Conservation (phyloP, 1,140 invertebrate species). For the Rhagoletis pomonella region DNA sequence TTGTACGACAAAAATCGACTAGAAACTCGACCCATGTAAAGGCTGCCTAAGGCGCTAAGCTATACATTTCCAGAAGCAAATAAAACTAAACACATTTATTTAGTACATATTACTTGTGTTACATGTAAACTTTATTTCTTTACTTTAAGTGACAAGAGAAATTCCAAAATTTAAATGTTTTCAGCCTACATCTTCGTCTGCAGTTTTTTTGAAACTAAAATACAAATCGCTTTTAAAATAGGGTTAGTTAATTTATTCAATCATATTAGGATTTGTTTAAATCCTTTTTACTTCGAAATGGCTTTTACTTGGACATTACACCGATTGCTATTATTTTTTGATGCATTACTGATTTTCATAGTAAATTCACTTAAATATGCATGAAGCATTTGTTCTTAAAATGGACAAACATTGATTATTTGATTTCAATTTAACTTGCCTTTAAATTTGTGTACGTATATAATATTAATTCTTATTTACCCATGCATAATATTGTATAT, state of each 20-base stretch:
- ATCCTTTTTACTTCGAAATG: neutral
- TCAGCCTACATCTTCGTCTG: slow-evolving; percentile 1
- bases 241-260: slow-evolving; percentile 23
- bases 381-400: slow-evolving; percentile 4
- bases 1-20: too few species aligned
- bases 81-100: neutral
- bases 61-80: neutral
- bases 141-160: slow-evolving; percentile 17
- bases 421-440: neutral
- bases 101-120: neutral
- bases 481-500: too few species aligned
- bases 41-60: too few species aligned
- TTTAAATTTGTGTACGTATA: neutral
- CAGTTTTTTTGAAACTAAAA: neutral
- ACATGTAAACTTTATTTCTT: slow-evolving; percentile 45
- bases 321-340: too few species aligned
- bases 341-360: neutral
- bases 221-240: slow-evolving; percentile 8
- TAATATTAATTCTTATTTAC: slow-evolving; percentile 9
- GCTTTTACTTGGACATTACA: neutral
- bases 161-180: slow-evolving; percentile 13
- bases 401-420: slow-evolving; percentile 19
- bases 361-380: slow-evolving; percentile 10
- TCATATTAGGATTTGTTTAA: neutral
- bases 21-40: too few species aligned